Evolutionary conservation across 92 coral and sea anemone species (phyloP), one percentile per base, ranked within the genome.

Genomic region (Bergia puertoricense): DNA sequence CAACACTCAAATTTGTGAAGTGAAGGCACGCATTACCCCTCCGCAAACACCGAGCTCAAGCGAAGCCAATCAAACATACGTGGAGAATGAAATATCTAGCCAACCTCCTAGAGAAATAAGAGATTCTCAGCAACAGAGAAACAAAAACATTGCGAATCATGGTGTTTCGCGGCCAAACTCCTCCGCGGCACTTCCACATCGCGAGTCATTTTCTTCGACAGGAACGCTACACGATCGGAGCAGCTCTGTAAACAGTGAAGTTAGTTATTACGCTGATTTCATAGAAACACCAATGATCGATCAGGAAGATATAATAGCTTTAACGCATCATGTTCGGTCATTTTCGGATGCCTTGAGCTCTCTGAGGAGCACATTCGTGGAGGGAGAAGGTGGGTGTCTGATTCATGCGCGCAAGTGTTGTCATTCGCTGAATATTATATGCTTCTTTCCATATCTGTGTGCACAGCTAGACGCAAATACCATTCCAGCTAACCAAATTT

Each of bases 261-360:
- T 88, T 38, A 91, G 98, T 81, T 93, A 84, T 72, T 94, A 91
- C 91, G 86, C 91, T 71, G 99, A 97, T 80, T 85, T 85, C n/a
- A 90, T 90, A 41, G 99, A 97, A 66, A 92, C 91, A 42, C 99
- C 98, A 81, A 97, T 97, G 99, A 95, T 95, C 23, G 94, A 94
- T 69, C 99, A 97, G 85, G 97, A 95, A 78, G 99, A 95, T 89
- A 97, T 97, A 11, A 91, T 95, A 40, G 96, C 97, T 10, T 85
- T 97, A 80, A 97, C 99, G 48, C 77, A 65, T 88, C 99, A 97
- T 81, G 99, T 97, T 23, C 88, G 96, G 40, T 91, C 93, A 7
- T 97, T 97, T 87, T 97, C 99, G 36, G 99, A 95, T 82, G 98
- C 99, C 10, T 73, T 97, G 72, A 89, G 94, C 54, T 93, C 92